Conservation (phyloP, 1,140 invertebrate species). For the Geopemphigus sp. region DNA sequence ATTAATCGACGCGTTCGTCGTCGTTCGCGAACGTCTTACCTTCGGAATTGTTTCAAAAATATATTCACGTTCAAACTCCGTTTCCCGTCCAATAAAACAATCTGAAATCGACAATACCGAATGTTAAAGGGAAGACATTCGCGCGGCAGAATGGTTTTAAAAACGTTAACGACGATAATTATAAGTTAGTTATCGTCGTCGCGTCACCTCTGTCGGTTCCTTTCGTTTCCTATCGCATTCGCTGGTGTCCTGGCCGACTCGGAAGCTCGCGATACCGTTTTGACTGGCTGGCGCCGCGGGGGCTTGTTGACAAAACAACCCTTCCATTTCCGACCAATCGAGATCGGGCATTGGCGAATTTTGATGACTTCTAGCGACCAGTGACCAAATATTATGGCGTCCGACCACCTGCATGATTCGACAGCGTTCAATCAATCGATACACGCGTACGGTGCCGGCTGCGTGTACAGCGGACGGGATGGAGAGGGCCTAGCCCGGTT, state of each 20-base stretch:
- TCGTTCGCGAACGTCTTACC: constrained; percentile 58
- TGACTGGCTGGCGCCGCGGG: constrained; percentile 54
- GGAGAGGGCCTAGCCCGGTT: no score
- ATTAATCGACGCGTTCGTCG: not conserved
- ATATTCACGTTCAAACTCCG: constrained; percentile 96
- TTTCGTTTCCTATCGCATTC: constrained; percentile 63
- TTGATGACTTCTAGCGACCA: constrained; percentile 81
- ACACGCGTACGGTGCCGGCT: no score
- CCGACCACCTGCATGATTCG: constrained; percentile 66
- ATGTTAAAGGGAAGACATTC: no score
- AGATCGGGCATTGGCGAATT: constrained; percentile 74
- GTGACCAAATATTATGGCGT: constrained; percentile 89
- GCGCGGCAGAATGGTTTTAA: no score
- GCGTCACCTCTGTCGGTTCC: constrained; percentile 64
- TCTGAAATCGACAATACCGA: constrained; percentile 62
- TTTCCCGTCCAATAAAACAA: constrained; percentile 88
- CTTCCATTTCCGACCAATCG: constrained; percentile 90
- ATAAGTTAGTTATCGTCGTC: no score
- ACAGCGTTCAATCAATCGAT: not conserved
- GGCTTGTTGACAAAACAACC: constrained; percentile 83
- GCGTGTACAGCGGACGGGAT: no score
- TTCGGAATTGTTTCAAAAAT: constrained; percentile 95
- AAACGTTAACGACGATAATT: no score
- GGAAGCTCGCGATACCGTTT: constrained; percentile 5
- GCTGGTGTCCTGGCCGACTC: constrained; percentile 50